These are phyloP conservation scores for Marcusenius ussheri DNA, from an alignment of 2,113 vertebrate genomes.

Conservation along the genomic window DNA sequence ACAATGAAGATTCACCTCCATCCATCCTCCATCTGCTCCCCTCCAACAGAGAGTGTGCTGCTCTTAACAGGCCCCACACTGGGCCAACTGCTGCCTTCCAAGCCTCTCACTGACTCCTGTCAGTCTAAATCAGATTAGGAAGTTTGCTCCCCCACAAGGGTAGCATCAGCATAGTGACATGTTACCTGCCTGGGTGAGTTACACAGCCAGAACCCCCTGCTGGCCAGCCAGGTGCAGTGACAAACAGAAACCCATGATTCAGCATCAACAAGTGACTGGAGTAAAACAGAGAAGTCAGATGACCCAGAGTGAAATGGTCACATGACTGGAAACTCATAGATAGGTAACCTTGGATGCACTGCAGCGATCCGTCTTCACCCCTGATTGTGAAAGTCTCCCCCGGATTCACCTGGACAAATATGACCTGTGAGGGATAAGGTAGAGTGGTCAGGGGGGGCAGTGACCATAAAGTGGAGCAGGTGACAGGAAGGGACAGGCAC, in stretches of 20 bases:
- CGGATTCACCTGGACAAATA: constrained; percentile 83
- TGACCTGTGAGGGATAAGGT: constrained; percentile 61
- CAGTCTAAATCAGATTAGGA: not conserved
- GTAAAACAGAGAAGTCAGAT: not conserved
- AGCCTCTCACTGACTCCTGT: not conserved
- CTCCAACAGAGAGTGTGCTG: not conserved
- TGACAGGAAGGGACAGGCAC: constrained; percentile 23
- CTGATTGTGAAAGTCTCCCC: constrained; percentile 85
- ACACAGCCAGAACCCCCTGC: not conserved
- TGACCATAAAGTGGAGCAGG: not conserved
- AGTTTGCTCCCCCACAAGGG: not conserved
- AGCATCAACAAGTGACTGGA: not conserved
- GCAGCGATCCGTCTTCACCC: constrained; percentile 77
- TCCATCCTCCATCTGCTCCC: not conserved
- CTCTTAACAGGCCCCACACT: not conserved
- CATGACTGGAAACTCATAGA: not conserved
- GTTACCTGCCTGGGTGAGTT: not conserved
- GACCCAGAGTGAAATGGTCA: not conserved
- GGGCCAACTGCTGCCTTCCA: not conserved
- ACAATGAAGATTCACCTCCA: not conserved
- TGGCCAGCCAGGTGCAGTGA: not conserved
- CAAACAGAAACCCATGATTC: not conserved
- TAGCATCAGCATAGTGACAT: not conserved
- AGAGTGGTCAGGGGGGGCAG: not conserved
- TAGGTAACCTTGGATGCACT: constrained; percentile 81